phyloP scores from a whole-genome alignment of 2,113 vertebrate species.

The Pardalotus punctatus region DNA sequence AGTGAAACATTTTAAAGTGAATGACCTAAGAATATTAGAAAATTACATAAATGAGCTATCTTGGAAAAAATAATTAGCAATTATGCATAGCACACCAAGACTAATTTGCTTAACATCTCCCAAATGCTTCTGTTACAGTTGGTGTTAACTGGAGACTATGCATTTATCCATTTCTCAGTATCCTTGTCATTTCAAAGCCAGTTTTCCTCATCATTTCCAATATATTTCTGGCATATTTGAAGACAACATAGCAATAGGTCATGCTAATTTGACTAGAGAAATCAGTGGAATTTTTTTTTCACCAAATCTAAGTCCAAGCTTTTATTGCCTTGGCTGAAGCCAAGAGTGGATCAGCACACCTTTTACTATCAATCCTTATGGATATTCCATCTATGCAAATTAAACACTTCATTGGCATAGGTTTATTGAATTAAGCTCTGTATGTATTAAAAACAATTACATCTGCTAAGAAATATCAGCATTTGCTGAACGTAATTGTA shows the following conservation, averaged over 20 bases:
- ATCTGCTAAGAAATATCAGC: not conserved
- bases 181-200: not conserved
- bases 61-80: not conserved
- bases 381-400: not conserved
- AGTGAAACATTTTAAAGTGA: not conserved
- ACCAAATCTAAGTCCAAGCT: not conserved
- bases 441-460: not conserved
- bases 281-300: not conserved
- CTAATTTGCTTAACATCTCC: slow-evolving; percentile 6
- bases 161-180: not conserved
- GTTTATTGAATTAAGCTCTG: not conserved
- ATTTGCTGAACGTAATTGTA: not conserved
- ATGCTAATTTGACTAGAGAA: not conserved
- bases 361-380: not conserved
- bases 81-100: not conserved
- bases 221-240: not conserved
- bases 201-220: not conserved
- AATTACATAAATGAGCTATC: not conserved
- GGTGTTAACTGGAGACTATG: not conserved
- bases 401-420: not conserved
- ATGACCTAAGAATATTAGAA: not conserved
- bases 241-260: not conserved
- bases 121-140: not conserved
- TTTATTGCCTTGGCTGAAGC: not conserved
- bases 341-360: not conserved